Percentiles rank a stretch among this genome's conserved stretches.
phyloP scores from a whole-genome alignment of 2,888 invertebrate species.

The Fragum whitleyi region DNA sequence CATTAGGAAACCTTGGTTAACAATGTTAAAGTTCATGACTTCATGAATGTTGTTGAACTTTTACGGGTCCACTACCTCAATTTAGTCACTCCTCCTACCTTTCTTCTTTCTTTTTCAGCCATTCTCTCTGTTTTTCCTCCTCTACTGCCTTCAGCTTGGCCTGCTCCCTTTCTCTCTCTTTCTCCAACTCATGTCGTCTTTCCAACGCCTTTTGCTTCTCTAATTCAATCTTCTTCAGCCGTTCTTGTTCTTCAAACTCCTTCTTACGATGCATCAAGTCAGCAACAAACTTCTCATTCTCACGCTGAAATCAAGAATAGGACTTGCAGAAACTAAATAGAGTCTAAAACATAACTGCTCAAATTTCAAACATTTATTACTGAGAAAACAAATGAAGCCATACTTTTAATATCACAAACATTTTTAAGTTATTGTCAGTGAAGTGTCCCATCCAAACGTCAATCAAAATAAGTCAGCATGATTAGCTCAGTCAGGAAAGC shows the following conservation, averaged over 20 bases:
- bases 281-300: conserved; percentile 67
- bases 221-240: conserved; percentile 68
- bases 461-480: too few species aligned
- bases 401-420: too few species aligned
- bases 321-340: background rate
- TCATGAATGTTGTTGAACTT: too few species aligned
- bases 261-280: conserved; percentile 71
- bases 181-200: conserved; percentile 63
- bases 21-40: too few species aligned
- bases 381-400: too few species aligned
- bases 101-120: conserved; percentile 68
- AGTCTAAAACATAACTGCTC: background rate
- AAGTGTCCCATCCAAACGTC: too few species aligned
- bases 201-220: conserved; percentile 70
- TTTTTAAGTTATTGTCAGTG: too few species aligned
- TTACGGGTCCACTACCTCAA: too few species aligned
- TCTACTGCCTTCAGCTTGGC: conserved; percentile 45
- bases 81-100: too few species aligned
- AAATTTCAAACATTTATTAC: background rate
- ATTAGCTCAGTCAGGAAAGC: too few species aligned
- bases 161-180: conserved; percentile 64
- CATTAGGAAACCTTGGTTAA: too few species aligned
- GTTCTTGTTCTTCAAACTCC: conserved; percentile 73
- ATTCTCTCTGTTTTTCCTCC: conserved; percentile 67
- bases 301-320: conserved; percentile 62